Conservation (phyloP, 1,140 invertebrate species). For the Apis dorsata region DNA sequence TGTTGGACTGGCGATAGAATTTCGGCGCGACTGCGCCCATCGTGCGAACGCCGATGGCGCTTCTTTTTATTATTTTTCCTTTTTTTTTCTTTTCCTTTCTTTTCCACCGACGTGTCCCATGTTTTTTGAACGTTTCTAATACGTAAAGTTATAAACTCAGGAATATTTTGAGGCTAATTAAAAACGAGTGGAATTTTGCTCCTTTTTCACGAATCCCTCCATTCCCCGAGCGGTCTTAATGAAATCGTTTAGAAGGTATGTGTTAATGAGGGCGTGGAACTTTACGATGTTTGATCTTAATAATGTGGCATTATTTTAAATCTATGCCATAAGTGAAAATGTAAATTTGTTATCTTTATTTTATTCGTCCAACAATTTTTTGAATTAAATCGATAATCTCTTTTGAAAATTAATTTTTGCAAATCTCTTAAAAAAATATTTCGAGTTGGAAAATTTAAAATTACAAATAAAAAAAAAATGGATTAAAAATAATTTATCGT, state of each 20-base stretch:
- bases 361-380: background rate
- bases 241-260: background rate
- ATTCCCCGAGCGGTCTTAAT: background rate
- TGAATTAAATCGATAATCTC: background rate
- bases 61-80: background rate
- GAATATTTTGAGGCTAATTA: background rate
- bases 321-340: background rate
- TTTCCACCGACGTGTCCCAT: background rate
- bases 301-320: background rate
- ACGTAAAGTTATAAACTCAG: background rate
- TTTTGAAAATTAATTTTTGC: background rate
- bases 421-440: background rate
- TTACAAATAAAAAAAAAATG: background rate
- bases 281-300: background rate
- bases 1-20: constrained; percentile 54
- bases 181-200: background rate
- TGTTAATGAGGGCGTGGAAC: background rate
- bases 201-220: background rate
- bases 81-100: background rate
- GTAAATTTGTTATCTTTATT: background rate
- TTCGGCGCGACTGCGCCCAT: constrained; percentile 47
- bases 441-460: background rate
- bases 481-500: no score
- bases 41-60: background rate
- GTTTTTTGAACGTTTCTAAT: background rate